A percentile compares a stretch with the other conserved stretches of the same genome.
These are phyloP conservation scores for Halocynthia aurantium DNA, from an alignment of 23 tunicate genomes.

Conservation along the genomic window DNA sequence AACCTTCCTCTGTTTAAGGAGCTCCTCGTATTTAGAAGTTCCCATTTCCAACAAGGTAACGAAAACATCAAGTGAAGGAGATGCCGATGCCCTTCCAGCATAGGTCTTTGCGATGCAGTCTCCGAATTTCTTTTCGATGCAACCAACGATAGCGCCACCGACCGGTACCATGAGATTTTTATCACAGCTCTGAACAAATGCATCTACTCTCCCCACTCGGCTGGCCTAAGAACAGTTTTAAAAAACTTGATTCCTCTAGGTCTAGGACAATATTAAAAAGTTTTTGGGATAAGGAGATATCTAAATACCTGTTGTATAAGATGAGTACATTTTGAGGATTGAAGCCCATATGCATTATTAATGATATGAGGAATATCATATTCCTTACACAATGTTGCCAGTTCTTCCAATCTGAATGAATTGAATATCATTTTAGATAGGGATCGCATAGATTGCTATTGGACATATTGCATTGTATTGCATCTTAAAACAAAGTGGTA, in stretches of 20 bases:
- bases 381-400: constrained; percentile 49
- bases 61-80: constrained; percentile 80
- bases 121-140: constrained; percentile 24
- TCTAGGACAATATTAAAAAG: not conserved
- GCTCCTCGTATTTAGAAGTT: constrained; percentile 38
- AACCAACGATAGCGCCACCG: constrained; percentile 85
- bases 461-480: too few relatives aligned
- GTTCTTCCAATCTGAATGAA: constrained; percentile 59
- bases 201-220: constrained; percentile 83
- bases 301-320: constrained; percentile 22
- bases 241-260: not conserved
- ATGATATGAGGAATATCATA: constrained; percentile 88
- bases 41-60: constrained; percentile 92
- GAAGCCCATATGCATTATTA: constrained; percentile 95
- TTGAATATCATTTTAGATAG: too few relatives aligned
- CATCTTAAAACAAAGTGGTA: too few relatives aligned
- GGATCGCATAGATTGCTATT: too few relatives aligned
- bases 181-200: constrained; percentile 93
- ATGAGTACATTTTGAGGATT: constrained; percentile 76
- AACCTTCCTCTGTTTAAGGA: constrained; percentile 75
- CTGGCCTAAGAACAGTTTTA: constrained; percentile 41
- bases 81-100: constrained; percentile 94
- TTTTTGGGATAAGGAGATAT: not conserved
- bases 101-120: constrained; percentile 74
- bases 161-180: constrained; percentile 96